Conservation (phyloP, 2,113 vertebrate species). For the Arvicanthis niloticus region DNA sequence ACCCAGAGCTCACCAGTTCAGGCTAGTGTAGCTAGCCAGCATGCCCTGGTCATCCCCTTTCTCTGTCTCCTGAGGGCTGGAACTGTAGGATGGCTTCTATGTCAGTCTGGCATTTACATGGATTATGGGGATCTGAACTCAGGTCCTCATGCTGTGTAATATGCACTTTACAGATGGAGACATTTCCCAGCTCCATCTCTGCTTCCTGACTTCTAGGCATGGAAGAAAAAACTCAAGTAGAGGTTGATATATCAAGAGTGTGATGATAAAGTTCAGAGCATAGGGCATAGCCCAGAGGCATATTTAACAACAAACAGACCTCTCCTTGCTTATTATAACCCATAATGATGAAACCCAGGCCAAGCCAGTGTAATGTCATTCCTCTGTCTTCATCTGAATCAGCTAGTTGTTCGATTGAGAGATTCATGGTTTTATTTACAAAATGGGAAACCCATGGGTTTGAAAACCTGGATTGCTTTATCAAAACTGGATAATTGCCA, state of each 20-base stretch:
- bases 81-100: neutral
- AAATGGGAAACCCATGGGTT: constrained; percentile 38
- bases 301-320: neutral
- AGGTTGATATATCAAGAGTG: neutral
- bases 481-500: neutral
- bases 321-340: neutral
- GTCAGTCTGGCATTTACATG: neutral
- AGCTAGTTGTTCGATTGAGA: constrained; percentile 49
- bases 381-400: neutral
- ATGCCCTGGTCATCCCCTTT: neutral
- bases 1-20: neutral
- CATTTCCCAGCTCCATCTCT: neutral
- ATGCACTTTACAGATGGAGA: neutral
- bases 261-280: neutral
- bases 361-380: neutral
- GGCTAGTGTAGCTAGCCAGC: neutral
- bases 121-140: neutral
- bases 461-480: constrained; percentile 36
- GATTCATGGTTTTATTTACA: constrained; percentile 77
- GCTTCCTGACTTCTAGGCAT: neutral
- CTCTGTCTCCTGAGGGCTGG: neutral
- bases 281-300: neutral
- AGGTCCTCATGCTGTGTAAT: too few relatives aligned
- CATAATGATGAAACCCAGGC: neutral
- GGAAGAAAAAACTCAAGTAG: neutral